Evolutionary conservation across 2,113 vertebrate genomes (phyloP).

Genomic region (Brevimyrus niger): DNA sequence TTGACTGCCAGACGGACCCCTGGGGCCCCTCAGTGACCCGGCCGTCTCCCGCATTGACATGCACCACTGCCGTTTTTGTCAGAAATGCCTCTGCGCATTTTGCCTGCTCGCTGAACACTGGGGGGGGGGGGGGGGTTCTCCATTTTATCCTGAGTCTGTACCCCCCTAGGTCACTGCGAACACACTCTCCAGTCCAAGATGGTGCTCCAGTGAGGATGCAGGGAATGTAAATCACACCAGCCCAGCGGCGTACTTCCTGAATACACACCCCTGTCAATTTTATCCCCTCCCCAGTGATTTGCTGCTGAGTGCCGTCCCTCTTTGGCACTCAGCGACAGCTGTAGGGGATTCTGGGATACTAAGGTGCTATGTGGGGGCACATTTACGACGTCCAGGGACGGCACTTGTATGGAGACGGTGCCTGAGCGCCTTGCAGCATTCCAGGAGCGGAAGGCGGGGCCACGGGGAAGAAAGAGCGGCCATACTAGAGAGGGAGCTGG

Average conservation of each 20-base stretch:
- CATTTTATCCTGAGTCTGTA: not conserved
- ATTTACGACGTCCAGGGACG: not conserved
- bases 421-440: not conserved
- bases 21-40: not conserved
- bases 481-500: not conserved
- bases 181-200: not conserved
- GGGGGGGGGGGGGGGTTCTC: not conserved
- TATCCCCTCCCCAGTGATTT: not conserved
- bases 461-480: not conserved
- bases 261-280: not conserved
- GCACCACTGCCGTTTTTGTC: not conserved
- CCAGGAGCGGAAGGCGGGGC: not conserved
- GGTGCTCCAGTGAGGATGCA: not conserved
- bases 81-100: not conserved
- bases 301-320: not conserved
- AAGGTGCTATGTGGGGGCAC: not conserved
- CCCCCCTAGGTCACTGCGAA: not conserved
- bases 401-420: not conserved
- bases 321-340: not conserved
- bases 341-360: not conserved
- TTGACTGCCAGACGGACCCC: not conserved
- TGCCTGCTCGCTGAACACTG: not conserved
- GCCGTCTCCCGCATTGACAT: not conserved
- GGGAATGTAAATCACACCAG: not conserved
- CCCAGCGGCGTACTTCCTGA: not conserved